Evolutionary conservation across 2,113 vertebrate genomes (phyloP), one percentile per base, ranked within the genome.

Genomic region (Asarcornis scutulata): DNA sequence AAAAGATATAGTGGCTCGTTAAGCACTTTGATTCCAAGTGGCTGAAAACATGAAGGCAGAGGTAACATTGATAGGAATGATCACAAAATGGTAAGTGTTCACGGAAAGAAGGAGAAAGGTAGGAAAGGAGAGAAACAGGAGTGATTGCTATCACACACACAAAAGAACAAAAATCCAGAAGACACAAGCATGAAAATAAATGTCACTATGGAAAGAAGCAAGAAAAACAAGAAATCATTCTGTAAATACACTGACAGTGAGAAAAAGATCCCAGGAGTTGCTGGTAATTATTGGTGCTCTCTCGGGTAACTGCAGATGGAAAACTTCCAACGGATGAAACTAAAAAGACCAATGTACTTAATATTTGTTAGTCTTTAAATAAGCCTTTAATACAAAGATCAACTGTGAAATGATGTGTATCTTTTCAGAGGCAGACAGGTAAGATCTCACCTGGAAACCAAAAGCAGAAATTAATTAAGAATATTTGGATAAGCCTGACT

Each of bases 11-110:
- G 52, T n/a, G 66, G 18, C 69, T 67, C 56, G 50, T 67, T 6
- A 2, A 63, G 60, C 1, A 1, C 38, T 87, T 50, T 40, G 69
- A 46, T 52, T 67, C 64, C 52, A 17, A 56, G 46, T 7, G 27
- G 68, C 62, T 83, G 73, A 44, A 59, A 42, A 48, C 0, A 17
- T 11, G 38, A 66, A 76, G 38, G 74, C 79, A 73, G 80, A 77
- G n/a, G 48, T 31, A 27, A 46, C 1, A 6, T 1, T 55, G 63
- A 58, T 32, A 46, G 68, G 74, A 62, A 22, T 0, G 0, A 42
- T 2, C 52, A 11, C 2, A 31, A n/a, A 27, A 58, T 2, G 9
- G 1, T 16, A 32, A 67, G 58, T 6, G 42, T 36, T 78, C 1
- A 3, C 38, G 3, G 48, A n/a, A 74, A 25, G n/a, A 36, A 38